Evolutionary conservation across 2,888 invertebrate genomes (phyloP).

Genomic region (Mythimna impura): DNA sequence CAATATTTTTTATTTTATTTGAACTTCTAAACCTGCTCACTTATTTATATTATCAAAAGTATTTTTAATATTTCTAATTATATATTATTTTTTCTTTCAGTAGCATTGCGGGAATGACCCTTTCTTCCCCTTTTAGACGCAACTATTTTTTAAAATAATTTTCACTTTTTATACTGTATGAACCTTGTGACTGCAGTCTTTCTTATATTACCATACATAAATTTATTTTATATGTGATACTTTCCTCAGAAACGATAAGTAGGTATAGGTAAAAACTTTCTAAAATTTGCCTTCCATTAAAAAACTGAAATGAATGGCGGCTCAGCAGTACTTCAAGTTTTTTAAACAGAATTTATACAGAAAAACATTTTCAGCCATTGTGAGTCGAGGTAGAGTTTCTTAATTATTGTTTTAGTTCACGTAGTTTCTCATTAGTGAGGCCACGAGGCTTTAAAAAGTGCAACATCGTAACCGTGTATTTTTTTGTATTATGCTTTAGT

Average conservation of each 20-base stretch:
- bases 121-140: too few species aligned
- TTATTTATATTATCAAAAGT: too few species aligned
- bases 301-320: slow-evolving; percentile 36
- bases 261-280: neutral
- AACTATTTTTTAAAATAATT: too few species aligned
- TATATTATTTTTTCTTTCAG: too few species aligned
- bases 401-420: slow-evolving; percentile 64
- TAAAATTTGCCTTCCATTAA: slow-evolving; percentile 13
- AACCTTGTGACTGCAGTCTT: too few species aligned
- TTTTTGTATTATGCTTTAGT: slow-evolving; percentile 20
- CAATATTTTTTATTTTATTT: too few species aligned
- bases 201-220: neutral
- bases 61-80: too few species aligned
- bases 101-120: too few species aligned
- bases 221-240: neutral
- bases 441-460: slow-evolving; percentile 48
- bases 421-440: slow-evolving; percentile 68
- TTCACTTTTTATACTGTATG: too few species aligned
- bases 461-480: slow-evolving; percentile 56
- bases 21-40: too few species aligned
- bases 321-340: slow-evolving; percentile 21
- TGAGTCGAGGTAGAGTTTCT: slow-evolving; percentile 52
- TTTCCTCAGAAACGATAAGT: neutral
- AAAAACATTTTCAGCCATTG: slow-evolving; percentile 49
- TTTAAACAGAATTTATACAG: slow-evolving; percentile 25